Conservation (phyloP, 2,797 vertebrate genomes). For the Epinephelus malabaricus region DNA sequence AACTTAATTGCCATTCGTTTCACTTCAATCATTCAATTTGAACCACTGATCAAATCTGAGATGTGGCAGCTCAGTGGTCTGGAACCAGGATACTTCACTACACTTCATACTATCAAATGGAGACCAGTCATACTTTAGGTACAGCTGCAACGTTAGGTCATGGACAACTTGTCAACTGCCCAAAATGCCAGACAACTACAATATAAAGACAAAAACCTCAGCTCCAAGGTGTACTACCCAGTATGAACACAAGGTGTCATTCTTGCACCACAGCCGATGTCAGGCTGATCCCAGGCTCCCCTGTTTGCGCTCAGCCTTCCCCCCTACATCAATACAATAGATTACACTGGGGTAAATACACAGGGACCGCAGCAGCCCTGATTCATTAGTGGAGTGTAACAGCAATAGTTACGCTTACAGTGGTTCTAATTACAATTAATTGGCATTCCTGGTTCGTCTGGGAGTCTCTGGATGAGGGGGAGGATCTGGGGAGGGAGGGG, state of each 20-base stretch:
- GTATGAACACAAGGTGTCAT: constrained; percentile 77
- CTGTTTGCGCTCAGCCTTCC: constrained; percentile 8
- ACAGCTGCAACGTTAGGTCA: background rate
- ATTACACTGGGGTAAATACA: constrained; percentile 74
- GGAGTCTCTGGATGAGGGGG: constrained; percentile 43
- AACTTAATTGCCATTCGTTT: background rate
- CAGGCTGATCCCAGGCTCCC: background rate
- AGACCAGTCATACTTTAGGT: background rate
- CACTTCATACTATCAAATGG: background rate
- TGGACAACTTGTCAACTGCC: background rate
- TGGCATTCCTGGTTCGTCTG: constrained; percentile 62
- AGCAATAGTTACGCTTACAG: constrained; percentile 74
- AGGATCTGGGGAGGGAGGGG: background rate
- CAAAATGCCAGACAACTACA: background rate
- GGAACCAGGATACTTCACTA: background rate
- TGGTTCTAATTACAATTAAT: constrained; percentile 82
- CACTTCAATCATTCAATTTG: background rate
- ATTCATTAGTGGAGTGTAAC: constrained; percentile 77
- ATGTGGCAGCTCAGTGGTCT: background rate
- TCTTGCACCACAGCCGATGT: constrained; percentile 55
- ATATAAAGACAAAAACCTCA: background rate
- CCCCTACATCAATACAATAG: constrained; percentile 68
- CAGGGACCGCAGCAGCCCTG: constrained; percentile 59
- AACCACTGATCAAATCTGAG: background rate
- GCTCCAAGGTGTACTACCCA: constrained; percentile 32